Evolutionary conservation across 2,888 invertebrate species (phyloP).

Genomic region (Polydrusus cervinus): DNA sequence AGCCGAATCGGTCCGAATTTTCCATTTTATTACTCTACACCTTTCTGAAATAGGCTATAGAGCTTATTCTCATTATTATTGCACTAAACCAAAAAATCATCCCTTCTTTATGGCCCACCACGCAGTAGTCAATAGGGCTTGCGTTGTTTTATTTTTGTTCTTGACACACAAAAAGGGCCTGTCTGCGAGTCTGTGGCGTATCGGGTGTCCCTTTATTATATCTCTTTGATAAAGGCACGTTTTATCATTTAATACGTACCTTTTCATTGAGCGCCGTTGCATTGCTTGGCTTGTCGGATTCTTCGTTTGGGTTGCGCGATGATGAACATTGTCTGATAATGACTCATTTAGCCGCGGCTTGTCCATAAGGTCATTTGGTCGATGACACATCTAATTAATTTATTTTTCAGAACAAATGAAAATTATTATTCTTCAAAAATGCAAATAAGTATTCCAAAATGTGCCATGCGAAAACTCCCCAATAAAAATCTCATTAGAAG

Average conservation of each 20-base stretch:
- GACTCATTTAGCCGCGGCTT: too few relatives aligned
- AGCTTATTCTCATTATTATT: not conserved
- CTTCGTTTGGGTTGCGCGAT: conserved; percentile 11
- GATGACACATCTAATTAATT: too few relatives aligned
- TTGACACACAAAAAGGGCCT: conserved; percentile 49
- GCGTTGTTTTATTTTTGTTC: conserved; percentile 47
- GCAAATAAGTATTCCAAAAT: too few relatives aligned
- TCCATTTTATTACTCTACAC: too few relatives aligned
- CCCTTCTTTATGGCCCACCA: conserved; percentile 27
- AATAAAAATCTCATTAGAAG: too few relatives aligned
- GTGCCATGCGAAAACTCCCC: too few relatives aligned
- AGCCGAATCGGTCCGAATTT: too few relatives aligned
- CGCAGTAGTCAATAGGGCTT: conserved; percentile 31
- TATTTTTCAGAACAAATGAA: too few relatives aligned
- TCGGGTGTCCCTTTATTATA: conserved; percentile 50
- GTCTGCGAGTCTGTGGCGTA: conserved; percentile 37
- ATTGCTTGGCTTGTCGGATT: conserved; percentile 21
- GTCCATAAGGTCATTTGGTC: too few relatives aligned
- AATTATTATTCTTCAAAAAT: too few relatives aligned
- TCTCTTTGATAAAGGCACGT: conserved; percentile 49
- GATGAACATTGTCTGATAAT: too few relatives aligned
- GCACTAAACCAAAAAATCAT: conserved; percentile 8
- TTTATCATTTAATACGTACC: conserved; percentile 48
- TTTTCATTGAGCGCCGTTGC: conserved; percentile 28
- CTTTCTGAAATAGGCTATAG: too few relatives aligned